phyloP scores from a whole-genome alignment of 2,888 invertebrate species.

The Chesias legatella region DNA sequence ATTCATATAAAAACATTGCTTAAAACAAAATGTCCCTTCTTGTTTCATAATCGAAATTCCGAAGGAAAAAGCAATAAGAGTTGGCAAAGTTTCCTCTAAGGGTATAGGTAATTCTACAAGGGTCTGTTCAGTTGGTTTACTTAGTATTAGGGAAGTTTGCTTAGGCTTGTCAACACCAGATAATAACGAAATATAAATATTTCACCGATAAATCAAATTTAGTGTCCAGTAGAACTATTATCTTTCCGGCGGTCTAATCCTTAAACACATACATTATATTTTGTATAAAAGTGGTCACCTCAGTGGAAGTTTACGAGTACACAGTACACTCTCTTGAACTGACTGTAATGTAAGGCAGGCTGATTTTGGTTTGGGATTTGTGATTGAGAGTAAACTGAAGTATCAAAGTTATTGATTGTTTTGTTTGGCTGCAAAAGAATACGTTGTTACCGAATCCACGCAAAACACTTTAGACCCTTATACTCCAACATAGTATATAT shows the following conservation, averaged over 20 bases:
- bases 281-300: no score
- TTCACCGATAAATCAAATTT: conserved; percentile 51
- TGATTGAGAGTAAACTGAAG: no score
- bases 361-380: no score
- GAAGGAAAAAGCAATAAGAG: conserved; percentile 57
- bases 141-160: conserved; percentile 66
- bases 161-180: conserved; percentile 62
- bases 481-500: no score
- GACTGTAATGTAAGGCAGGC: no score
- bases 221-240: not conserved
- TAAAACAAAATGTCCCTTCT: conserved; percentile 39
- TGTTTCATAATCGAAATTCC: conserved; percentile 41
- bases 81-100: conserved; percentile 57
- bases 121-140: conserved; percentile 60
- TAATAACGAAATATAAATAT: conserved; percentile 68
- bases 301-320: no score
- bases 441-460: no score
- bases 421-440: no score
- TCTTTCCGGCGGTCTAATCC: not conserved
- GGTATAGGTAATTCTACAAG: conserved; percentile 61
- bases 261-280: no score
- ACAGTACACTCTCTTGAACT: no score
- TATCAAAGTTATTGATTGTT: no score
- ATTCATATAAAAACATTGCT: conserved; percentile 33
- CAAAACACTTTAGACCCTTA: no score